A percentile compares a stretch with the other conserved stretches of the same genome.
Conservation (phyloP, 2,113 vertebrate genomes). For the Bostrychus sinensis region DNA sequence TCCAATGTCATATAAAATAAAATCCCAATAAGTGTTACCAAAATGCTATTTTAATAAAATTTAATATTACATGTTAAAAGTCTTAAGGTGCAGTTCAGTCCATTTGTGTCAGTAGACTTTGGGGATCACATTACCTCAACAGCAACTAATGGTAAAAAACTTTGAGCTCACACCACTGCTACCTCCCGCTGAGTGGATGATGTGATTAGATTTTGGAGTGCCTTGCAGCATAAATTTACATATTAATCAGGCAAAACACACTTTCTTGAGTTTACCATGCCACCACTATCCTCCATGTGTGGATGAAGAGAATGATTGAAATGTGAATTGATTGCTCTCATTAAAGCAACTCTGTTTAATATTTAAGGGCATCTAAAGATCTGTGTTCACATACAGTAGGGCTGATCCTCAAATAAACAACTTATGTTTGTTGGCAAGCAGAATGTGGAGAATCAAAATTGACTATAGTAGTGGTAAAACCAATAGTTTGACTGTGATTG, state of each 20-base stretch:
- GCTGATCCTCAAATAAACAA: no score
- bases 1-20: no score
- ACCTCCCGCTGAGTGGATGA: slow-evolving; percentile 65
- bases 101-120: neutral
- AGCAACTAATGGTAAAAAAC: slow-evolving; percentile 49
- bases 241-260: slow-evolving; percentile 56
- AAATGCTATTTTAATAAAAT: no score
- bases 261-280: slow-evolving; percentile 40
- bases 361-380: no score
- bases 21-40: no score
- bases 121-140: slow-evolving; percentile 28
- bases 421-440: no score
- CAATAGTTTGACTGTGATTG: no score
- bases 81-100: neutral
- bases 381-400: no score
- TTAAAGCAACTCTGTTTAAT: no score
- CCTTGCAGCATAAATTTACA: slow-evolving; percentile 67
- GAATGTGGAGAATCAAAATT: no score
- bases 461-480: no score
- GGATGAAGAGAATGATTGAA: neutral
- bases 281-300: slow-evolving; percentile 9
- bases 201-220: slow-evolving; percentile 70
- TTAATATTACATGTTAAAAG: neutral
- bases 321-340: neutral
- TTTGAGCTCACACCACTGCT: slow-evolving; percentile 41